Percentiles rank a stretch among this genome's conserved stretches.
Evolutionary conservation across 2,113 vertebrate genomes (phyloP).

Genomic region (Colinus virginianus): DNA sequence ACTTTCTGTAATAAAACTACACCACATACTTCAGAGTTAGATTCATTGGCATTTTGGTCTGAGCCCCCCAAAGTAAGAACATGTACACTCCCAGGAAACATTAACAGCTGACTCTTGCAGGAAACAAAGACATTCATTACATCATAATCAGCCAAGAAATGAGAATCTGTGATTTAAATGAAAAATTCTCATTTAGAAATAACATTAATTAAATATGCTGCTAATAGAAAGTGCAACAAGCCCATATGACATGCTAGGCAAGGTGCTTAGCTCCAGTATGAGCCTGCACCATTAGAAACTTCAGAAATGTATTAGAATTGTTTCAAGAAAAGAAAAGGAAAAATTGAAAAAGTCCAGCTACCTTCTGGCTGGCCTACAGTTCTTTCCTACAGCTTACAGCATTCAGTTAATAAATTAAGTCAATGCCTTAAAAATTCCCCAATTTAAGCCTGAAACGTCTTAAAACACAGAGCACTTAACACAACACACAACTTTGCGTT

Average conservation of each 20-base stretch:
- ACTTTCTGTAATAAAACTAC: neutral
- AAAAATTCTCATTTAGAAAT: neutral
- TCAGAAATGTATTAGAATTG: neutral
- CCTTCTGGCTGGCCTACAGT: neutral
- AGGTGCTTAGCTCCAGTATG: neutral
- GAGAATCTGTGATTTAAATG: neutral
- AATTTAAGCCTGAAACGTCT: neutral
- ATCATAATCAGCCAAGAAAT: neutral
- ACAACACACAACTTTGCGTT: neutral
- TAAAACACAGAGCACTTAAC: neutral
- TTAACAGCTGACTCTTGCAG: neutral
- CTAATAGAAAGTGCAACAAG: neutral
- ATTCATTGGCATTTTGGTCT: neutral
- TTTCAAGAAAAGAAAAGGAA: neutral
- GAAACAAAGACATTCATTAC: neutral
- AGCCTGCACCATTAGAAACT: neutral
- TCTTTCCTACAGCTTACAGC: neutral
- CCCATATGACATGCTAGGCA: neutral
- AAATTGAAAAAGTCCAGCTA: neutral
- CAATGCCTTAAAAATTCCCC: neutral
- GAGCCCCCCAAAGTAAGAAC: neutral
- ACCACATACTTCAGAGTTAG: neutral
- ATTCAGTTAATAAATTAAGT: neutral
- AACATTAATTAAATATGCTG: neutral
- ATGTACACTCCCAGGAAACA: neutral